Percentiles rank a stretch among this genome's conserved stretches.
phyloP scores from a whole-genome alignment of 1,140 invertebrate species.

The Andrena cerasifolii region DNA sequence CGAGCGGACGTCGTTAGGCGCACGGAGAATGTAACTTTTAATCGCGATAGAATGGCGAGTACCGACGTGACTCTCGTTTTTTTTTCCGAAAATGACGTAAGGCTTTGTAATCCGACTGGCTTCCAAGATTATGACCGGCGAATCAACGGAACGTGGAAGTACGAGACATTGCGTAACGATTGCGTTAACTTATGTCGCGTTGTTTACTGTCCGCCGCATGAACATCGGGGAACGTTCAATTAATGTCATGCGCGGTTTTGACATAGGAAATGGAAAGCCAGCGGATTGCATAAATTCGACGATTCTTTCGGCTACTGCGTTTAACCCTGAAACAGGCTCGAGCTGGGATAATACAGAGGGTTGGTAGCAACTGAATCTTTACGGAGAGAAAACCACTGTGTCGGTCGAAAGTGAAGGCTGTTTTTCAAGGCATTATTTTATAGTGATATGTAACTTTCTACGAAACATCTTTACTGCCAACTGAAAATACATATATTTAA shows the following conservation, averaged over 20 bases:
- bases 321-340: not conserved
- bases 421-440: no score
- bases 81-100: constrained; percentile 34
- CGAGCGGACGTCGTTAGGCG: not conserved
- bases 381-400: no score
- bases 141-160: constrained; percentile 56
- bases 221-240: constrained; percentile 60
- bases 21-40: not conserved
- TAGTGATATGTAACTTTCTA: no score
- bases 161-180: constrained; percentile 54
- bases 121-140: constrained; percentile 30
- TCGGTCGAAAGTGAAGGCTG: no score
- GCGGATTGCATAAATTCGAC: constrained; percentile 51
- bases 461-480: no score
- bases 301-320: no score
- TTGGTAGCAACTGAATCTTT: no score
- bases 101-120: constrained; percentile 30
- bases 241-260: constrained; percentile 51
- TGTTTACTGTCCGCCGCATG: constrained; percentile 49
- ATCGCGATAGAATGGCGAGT: not conserved
- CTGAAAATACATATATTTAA: no score
- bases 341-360: not conserved
- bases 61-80: not conserved
- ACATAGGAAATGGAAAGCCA: constrained; percentile 61
- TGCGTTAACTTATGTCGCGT: constrained; percentile 54